Base-by-base conservation (phyloP, 2,888 invertebrate genomes). In the Eristalis arbustorum region DNA sequence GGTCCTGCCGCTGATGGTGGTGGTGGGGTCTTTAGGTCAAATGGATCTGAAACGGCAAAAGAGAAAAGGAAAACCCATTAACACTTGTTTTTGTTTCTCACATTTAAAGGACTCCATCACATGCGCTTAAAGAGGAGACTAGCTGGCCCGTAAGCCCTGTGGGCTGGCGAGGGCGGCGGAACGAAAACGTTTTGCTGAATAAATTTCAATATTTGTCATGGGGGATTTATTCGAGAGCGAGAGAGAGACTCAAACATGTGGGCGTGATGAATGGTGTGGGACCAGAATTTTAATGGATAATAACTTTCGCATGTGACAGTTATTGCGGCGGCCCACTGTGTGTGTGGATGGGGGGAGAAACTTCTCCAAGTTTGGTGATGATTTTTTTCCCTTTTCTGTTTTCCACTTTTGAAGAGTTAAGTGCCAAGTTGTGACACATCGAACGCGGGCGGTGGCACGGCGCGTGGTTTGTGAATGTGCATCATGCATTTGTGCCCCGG, bases 241-340 rank as follows among this genome's bases (percentile, higher is more conserved):
- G n/a, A n/a, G n/a, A n/a, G n/a, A n/a, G 63, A 31, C 59, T n/a
- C 56, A 71, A 42, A 71, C 42, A 37, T 59, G 59, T 37, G 23
- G 4, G 34, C 66, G 34, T 40, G 31, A 66, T 59, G 77, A 18
- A 40, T 42, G 23, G 75, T 42, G 67, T 23, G 61, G 22, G 63
- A 18, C 11, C 4, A 61, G 61, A 3, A 61, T 79, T 73, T 73
- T 67, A 66, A 79, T 79, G 79, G 72, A 79, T 62, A 79, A 79
- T 79, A 79, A 79, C 49, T 79, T 67, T 49, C 73, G 61, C 40
- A 62, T 79, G 59, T 73, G 79, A 72, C 79, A 73, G 72, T 79
- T 67, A 79, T 79, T 79, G 49, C 18, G 59, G 34, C 64, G 59
- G 34, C 64, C 37, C 63, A 18, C 49, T 49, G 18, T 18, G 13